Evolutionary conservation across 1,140 invertebrate species (phyloP).

Genomic region (Tetragnatha versicolor): DNA sequence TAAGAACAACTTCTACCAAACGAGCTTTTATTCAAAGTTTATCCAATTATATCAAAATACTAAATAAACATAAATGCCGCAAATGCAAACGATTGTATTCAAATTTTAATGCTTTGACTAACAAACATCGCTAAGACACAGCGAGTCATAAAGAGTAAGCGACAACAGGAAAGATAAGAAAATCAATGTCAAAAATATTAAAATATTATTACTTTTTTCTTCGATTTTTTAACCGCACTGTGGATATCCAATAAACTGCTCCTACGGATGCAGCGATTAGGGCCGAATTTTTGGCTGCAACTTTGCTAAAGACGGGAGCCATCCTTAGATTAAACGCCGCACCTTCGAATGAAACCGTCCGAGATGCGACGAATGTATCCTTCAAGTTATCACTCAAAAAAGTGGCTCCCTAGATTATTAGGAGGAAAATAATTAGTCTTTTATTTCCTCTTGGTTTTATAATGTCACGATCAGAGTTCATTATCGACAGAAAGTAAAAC

Average conservation of each 20-base stretch:
- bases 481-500: neutral
- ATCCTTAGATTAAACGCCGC: too few species aligned
- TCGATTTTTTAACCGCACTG: conserved; percentile 11
- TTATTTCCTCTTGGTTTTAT: neutral
- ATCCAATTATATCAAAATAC: too few species aligned
- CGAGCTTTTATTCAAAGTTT: too few species aligned
- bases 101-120: neutral
- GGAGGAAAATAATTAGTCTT: neutral
- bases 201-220: conserved; percentile 28
- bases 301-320: conserved; percentile 52
- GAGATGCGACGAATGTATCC: too few species aligned
- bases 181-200: neutral
- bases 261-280: conserved; percentile 40
- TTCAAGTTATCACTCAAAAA: neutral
- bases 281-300: conserved; percentile 43
- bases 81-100: too few species aligned
- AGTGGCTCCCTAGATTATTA: too few species aligned
- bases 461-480: neutral
- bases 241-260: conserved; percentile 37
- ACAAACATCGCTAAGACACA: neutral
- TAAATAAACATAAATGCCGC: too few species aligned
- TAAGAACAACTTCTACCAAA: too few species aligned
- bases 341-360: too few species aligned
- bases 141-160: too few species aligned
- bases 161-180: too few species aligned